Percentiles rank a stretch among this genome's conserved stretches.
Conservation (phyloP, 2,888 invertebrate species). For the Seladonia tumulorum region DNA sequence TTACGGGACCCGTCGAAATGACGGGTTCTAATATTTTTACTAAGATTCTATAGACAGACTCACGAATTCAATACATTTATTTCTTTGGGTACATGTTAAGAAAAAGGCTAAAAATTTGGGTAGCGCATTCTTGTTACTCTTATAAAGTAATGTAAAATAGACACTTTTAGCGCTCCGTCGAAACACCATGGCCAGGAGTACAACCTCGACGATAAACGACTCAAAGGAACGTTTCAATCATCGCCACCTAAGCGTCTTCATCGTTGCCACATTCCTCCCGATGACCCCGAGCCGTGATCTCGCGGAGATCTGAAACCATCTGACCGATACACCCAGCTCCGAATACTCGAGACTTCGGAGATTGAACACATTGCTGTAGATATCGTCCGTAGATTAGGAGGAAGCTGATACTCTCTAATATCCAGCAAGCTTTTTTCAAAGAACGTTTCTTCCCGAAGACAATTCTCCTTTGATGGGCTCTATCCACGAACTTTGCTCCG, state of each 20-base stretch:
- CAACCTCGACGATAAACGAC: background rate
- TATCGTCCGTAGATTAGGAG: background rate
- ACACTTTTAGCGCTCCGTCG: too few relatives aligned
- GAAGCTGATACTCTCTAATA: slow-evolving; percentile 7
- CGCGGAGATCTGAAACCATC: background rate
- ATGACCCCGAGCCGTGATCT: background rate
- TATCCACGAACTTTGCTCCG: background rate
- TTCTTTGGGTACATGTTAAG: too few relatives aligned
- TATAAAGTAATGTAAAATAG: too few relatives aligned
- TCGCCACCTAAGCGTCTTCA: slow-evolving; percentile 4
- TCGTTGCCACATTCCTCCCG: background rate
- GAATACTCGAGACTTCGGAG: background rate
- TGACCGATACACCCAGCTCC: background rate
- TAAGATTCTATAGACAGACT: too few relatives aligned
- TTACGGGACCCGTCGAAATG: too few relatives aligned
- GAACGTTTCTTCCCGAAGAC: slow-evolving; percentile 1
- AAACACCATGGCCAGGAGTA: background rate
- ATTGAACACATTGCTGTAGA: background rate
- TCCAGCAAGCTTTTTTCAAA: background rate
- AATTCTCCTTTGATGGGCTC: slow-evolving; percentile 1
- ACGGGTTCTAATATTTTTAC: too few relatives aligned
- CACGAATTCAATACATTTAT: too few relatives aligned
- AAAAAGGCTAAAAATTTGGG: too few relatives aligned
- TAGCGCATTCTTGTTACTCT: too few relatives aligned
- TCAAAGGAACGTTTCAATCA: background rate